phyloP scores from a whole-genome alignment of 2,888 invertebrate species.

The Argyresthia goedartella region DNA sequence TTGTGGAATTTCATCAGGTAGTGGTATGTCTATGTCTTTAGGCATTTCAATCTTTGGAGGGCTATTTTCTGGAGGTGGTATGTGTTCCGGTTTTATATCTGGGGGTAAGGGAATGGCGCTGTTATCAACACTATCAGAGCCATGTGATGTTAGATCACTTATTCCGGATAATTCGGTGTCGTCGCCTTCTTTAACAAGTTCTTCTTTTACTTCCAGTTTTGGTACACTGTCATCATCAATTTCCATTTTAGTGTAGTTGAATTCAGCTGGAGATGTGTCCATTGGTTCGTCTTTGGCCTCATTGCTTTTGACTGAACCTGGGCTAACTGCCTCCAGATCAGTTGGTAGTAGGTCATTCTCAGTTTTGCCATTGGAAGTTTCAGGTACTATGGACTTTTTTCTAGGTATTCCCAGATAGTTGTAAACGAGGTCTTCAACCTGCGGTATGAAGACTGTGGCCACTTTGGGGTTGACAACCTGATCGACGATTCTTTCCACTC shows the following conservation, averaged over 20 bases:
- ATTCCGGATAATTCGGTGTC: constrained; percentile 67
- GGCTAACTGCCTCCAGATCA: constrained; percentile 86
- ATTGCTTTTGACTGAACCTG: constrained; percentile 79
- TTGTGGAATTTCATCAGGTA: constrained; percentile 17
- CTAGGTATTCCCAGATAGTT: constrained; percentile 86
- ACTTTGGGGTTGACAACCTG: constrained; percentile 97
- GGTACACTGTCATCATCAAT: constrained; percentile 29
- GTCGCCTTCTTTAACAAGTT: constrained; percentile 48
- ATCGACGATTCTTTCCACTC: constrained; percentile 94
- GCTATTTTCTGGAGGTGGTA: constrained; percentile 35
- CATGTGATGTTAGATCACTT: constrained; percentile 38
- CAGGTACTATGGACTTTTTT: constrained; percentile 61
- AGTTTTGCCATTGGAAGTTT: constrained; percentile 38
- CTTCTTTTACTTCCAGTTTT: constrained; percentile 21
- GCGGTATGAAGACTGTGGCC: constrained; percentile 86
- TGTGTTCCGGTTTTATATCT: constrained; percentile 47
- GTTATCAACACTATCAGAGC: constrained; percentile 40
- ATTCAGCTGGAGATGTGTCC: constrained; percentile 14
- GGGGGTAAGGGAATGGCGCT: constrained; percentile 35
- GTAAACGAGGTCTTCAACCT: constrained; percentile 92
- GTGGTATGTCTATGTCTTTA: constrained; percentile 28
- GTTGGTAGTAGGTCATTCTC: constrained; percentile 76
- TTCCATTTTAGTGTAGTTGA: constrained; percentile 14
- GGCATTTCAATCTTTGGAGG: constrained; percentile 63
- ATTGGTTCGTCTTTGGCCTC: constrained; percentile 36